Percentiles rank a stretch among this genome's conserved stretches.
These are phyloP conservation scores for Clostera curtula DNA, from an alignment of 2,888 invertebrate genomes.

Conservation along the genomic window DNA sequence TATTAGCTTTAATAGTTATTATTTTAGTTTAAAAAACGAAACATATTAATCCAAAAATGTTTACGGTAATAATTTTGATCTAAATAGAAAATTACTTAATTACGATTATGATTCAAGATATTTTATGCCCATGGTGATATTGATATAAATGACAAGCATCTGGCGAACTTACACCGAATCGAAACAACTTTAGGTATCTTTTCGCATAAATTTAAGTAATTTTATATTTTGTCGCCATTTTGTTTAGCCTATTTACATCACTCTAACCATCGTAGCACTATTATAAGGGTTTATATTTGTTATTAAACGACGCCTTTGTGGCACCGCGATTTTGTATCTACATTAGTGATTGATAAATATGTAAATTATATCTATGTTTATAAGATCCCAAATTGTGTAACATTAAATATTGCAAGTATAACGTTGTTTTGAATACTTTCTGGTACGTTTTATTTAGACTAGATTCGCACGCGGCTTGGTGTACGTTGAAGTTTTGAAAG, in stretches of 20 bases:
- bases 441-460: too few relatives aligned
- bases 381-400: conserved; percentile 54
- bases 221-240: too few relatives aligned
- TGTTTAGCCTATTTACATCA: too few relatives aligned
- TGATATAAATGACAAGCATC: too few relatives aligned
- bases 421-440: conserved; percentile 14
- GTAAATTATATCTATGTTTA: conserved; percentile 55
- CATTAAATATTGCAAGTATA: conserved; percentile 54
- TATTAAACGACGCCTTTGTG: conserved; percentile 8
- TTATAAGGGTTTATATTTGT: conserved; percentile 3
- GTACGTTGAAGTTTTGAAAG: too few relatives aligned
- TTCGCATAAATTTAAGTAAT: too few relatives aligned
- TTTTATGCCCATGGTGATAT: too few relatives aligned
- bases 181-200: too few relatives aligned
- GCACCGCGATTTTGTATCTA: conserved; percentile 34
- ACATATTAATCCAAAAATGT: conserved; percentile 58
- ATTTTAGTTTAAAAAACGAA: conserved; percentile 43
- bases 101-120: conserved; percentile 5
- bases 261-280: conserved; percentile 4
- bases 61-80: conserved; percentile 47
- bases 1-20: conserved; percentile 71
- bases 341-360: conserved; percentile 37
- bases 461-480: too few relatives aligned
- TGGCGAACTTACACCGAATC: too few relatives aligned
- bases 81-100: conserved; percentile 19